Percentiles rank a stretch among this genome's conserved stretches.
Conservation (phyloP, 2,797 vertebrate genomes). For the Nothura maculosa region DNA sequence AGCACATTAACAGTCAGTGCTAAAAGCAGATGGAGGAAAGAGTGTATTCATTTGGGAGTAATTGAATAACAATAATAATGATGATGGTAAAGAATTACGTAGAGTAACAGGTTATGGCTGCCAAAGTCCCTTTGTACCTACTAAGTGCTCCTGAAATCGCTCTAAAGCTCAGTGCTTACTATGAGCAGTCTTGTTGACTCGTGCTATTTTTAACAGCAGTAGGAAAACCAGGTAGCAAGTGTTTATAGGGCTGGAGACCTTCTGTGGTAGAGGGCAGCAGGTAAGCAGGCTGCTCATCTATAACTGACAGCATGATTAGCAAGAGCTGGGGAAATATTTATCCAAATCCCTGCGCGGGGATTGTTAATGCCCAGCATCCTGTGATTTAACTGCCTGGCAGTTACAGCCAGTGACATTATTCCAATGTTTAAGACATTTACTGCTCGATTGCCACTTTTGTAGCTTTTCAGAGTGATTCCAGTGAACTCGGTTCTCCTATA, state of each 20-base stretch:
- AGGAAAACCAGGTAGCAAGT: neutral
- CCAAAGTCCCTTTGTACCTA: neutral
- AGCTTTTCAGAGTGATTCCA: conserved; percentile 28
- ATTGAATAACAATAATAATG: neutral
- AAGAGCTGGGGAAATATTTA: conserved; percentile 1
- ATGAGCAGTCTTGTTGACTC: neutral
- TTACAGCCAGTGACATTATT: conserved; percentile 23
- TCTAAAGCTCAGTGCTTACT: neutral
- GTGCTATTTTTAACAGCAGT: neutral
- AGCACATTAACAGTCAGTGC: neutral
- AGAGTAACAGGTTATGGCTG: neutral
- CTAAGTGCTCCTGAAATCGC: neutral
- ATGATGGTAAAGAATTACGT: neutral
- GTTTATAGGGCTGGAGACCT: conserved; percentile 53
- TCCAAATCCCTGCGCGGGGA: neutral
- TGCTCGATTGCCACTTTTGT: conserved; percentile 23
- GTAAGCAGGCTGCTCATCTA: neutral
- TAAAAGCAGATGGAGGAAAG: neutral
- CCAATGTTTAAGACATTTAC: conserved; percentile 21
- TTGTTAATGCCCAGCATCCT: neutral
- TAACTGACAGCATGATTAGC: conserved; percentile 18
- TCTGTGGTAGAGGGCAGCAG: conserved; percentile 5
- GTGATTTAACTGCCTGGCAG: conserved; percentile 40
- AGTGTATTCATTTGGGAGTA: neutral
- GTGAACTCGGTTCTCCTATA: neutral